Conservation (phyloP, 2,797 vertebrate species). For the Sebastes iracundus region DNA sequence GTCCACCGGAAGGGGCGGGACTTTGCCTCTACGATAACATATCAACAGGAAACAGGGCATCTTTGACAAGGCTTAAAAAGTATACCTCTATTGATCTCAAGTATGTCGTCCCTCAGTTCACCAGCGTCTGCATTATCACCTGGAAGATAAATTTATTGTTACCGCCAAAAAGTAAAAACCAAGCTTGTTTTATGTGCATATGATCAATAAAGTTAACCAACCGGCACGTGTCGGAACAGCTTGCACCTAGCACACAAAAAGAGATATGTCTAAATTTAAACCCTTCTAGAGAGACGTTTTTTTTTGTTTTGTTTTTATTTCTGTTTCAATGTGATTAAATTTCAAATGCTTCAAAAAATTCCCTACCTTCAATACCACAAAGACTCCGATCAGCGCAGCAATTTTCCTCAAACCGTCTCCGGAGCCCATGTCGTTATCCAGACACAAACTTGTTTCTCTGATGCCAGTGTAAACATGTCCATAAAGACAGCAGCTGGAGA, state of each 20-base stretch:
- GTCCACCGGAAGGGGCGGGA: too few species aligned
- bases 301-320: background rate
- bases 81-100: conserved; percentile 89
- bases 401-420: conserved; percentile 15
- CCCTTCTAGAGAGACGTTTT: background rate
- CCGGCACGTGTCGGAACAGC: conserved; percentile 60
- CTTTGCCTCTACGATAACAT: background rate
- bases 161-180: background rate
- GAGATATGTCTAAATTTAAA: background rate
- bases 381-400: conserved; percentile 45
- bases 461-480: conserved; percentile 7
- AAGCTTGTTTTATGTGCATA: background rate
- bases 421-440: conserved; percentile 56
- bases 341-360: background rate
- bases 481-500: conserved; percentile 26
- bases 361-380: conserved; percentile 65
- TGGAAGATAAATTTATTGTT: conserved; percentile 42
- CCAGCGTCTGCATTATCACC: conserved; percentile 73
- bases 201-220: conserved; percentile 31
- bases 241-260: conserved; percentile 58
- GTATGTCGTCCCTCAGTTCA: conserved; percentile 86
- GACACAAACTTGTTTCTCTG: background rate
- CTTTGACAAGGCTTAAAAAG: background rate
- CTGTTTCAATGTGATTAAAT: background rate
- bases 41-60: background rate